Conservation (phyloP, 2,113 vertebrate species). For the Perognathus longimembris region DNA sequence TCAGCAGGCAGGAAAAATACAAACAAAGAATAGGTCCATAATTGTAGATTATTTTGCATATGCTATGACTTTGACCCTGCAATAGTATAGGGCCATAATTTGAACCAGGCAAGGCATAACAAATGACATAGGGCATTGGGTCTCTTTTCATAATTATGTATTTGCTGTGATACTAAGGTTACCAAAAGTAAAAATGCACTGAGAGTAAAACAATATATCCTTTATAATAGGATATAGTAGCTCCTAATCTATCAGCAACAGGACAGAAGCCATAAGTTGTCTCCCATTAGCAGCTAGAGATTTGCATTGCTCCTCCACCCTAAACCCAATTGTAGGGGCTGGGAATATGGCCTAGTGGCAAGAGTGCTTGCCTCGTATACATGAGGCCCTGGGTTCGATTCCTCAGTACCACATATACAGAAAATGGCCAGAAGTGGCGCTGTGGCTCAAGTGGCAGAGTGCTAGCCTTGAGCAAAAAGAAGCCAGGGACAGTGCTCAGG, state of each 20-base stretch:
- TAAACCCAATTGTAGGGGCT: not conserved
- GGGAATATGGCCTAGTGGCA: no score
- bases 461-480: no score
- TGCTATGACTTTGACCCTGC: not conserved
- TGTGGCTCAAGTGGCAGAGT: no score
- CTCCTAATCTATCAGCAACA: not conserved
- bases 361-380: no score
- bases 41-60: not conserved
- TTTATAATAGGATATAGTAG: not conserved
- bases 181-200: not conserved
- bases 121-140: conserved; percentile 16
- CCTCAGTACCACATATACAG: no score
- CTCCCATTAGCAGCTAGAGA: not conserved
- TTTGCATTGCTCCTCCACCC: not conserved
- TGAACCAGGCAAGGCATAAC: conserved; percentile 30
- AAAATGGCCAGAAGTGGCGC: no score
- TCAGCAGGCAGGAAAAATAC: conserved; percentile 40
- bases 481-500: no score
- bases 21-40: not conserved
- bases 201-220: not conserved
- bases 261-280: not conserved
- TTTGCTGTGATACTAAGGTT: not conserved
- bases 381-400: no score
- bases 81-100: not conserved
- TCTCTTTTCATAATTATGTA: conserved; percentile 20